These are phyloP conservation scores for Phocides pigmalion DNA, from an alignment of 1,140 invertebrate species.

Conservation along the genomic window DNA sequence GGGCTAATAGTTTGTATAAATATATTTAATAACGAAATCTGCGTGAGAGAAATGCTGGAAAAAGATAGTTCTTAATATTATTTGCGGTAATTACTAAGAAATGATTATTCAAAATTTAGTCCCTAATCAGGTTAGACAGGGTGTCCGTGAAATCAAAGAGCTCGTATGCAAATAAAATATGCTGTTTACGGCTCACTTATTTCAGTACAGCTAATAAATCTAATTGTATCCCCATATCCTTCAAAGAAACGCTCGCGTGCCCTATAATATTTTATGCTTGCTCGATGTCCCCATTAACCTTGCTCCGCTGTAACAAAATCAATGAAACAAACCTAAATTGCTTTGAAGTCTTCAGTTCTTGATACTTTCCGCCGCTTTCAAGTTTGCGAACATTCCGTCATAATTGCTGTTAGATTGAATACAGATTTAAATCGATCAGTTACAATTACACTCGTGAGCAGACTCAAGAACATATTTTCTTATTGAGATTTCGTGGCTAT, in stretches of 20 bases:
- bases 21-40: too few relatives aligned
- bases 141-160: slow-evolving; percentile 6
- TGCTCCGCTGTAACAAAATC: slow-evolving; percentile 26
- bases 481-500: slow-evolving; percentile 5
- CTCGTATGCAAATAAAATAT: neutral
- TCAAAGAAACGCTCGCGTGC: slow-evolving; percentile 20
- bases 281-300: slow-evolving; percentile 29
- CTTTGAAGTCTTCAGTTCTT: slow-evolving; percentile 21
- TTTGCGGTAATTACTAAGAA: neutral
- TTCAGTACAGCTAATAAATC: slow-evolving; percentile 31
- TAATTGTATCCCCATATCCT: slow-evolving; percentile 30
- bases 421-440: neutral
- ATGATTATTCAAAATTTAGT: neutral
- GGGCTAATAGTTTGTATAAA: too few relatives aligned
- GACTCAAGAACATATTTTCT: neutral
- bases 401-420: slow-evolving; percentile 15
- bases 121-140: neutral
- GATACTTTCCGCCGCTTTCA: slow-evolving; percentile 18
- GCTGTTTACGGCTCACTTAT: slow-evolving; percentile 7
- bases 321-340: slow-evolving; percentile 20
- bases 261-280: slow-evolving; percentile 23
- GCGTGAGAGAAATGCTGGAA: too few relatives aligned
- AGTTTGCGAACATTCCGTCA: slow-evolving; percentile 25
- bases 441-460: neutral
- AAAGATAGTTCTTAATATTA: neutral